A percentile compares a stretch with the other conserved stretches of the same genome.
Conservation (phyloP, 2,113 vertebrate genomes). For the Saguinus midas region DNA sequence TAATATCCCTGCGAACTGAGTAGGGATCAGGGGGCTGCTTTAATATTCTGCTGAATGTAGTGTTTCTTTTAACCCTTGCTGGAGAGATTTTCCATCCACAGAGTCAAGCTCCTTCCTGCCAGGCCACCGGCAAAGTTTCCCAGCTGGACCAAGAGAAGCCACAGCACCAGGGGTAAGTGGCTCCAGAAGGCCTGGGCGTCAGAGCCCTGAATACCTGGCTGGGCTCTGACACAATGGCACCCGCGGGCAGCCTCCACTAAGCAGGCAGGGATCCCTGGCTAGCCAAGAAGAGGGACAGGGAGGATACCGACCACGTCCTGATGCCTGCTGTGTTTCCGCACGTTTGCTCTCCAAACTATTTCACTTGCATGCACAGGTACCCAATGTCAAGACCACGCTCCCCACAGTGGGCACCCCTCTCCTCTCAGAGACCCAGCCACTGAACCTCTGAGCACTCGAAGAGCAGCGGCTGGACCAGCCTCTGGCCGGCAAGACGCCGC, state of each 20-base stretch:
- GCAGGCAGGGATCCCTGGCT: background rate
- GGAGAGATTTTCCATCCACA: background rate
- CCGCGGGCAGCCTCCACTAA: background rate
- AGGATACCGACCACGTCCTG: background rate
- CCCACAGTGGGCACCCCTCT: background rate
- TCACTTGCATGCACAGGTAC: background rate
- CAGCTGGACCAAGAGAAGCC: background rate
- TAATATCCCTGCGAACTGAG: conserved; percentile 32
- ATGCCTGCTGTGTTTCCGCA: background rate
- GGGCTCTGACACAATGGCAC: background rate
- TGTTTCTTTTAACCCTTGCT: conserved; percentile 76
- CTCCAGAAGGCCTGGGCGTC: background rate
- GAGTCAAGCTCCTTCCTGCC: background rate
- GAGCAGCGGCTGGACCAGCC: background rate
- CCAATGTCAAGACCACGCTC: background rate
- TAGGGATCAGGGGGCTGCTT: conserved; percentile 49
- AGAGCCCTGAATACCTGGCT: background rate
- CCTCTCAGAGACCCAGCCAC: background rate
- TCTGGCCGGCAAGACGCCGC: background rate
- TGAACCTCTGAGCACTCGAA: background rate
- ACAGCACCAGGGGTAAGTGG: background rate
- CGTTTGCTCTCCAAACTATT: conserved; percentile 14
- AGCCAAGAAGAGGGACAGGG: background rate
- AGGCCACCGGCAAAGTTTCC: conserved; percentile 45
- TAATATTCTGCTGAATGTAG: conserved; percentile 75